Conservation (phyloP, 1,140 invertebrate species). For the Calliopsis andreniformis region DNA sequence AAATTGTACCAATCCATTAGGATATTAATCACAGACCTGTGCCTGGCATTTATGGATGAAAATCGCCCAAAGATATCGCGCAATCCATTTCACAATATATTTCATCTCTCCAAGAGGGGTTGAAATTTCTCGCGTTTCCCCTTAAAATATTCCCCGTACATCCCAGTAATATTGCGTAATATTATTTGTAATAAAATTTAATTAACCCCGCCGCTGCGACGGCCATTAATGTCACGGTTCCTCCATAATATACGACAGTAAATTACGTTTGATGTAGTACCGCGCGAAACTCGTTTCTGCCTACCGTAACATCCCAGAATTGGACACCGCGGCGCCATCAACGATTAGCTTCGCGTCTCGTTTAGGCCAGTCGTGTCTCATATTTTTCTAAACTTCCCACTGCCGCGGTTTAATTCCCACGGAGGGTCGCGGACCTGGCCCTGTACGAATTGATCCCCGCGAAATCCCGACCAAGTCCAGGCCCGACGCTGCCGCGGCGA, state of each 20-base stretch:
- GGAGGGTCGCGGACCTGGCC: neutral
- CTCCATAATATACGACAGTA: slow-evolving; percentile 54
- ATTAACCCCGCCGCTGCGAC: slow-evolving; percentile 56
- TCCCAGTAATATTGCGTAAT: slow-evolving; percentile 51
- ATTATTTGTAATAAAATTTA: slow-evolving; percentile 69
- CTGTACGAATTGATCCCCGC: neutral
- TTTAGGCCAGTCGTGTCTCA: slow-evolving; percentile 17
- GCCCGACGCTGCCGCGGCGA: neutral
- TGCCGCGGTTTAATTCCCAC: slow-evolving; percentile 18
- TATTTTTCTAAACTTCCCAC: slow-evolving; percentile 36
- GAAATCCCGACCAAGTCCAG: no score
- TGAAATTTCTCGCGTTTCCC: slow-evolving; percentile 24
- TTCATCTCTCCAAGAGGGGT: slow-evolving; percentile 16
- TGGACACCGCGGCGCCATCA: slow-evolving; percentile 41
- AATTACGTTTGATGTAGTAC: slow-evolving; percentile 52
- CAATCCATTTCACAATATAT: slow-evolving; percentile 56
- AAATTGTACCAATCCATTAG: no score
- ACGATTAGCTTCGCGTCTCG: slow-evolving; percentile 45
- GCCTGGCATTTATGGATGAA: no score
- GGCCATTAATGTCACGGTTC: slow-evolving; percentile 52
- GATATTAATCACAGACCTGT: no score
- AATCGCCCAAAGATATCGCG: no score
- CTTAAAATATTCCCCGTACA: slow-evolving; percentile 12
- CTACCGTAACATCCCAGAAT: slow-evolving; percentile 47
- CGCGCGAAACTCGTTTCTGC: slow-evolving; percentile 34